These are phyloP conservation scores for Meteorus colon DNA, from an alignment of 2,888 invertebrate species.

Conservation along the genomic window DNA sequence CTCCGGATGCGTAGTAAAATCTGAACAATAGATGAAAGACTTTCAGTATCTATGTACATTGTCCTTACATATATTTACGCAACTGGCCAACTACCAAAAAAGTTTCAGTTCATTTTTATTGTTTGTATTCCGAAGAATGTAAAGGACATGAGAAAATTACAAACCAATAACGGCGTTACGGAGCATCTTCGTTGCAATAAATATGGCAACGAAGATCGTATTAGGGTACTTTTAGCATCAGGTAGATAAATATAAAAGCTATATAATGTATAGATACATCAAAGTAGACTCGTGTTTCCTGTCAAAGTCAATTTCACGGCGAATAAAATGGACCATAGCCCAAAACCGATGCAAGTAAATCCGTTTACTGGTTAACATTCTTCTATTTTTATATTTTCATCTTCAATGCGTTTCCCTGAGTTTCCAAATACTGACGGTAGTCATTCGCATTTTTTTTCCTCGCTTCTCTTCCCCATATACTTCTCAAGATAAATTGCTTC, in stretches of 20 bases:
- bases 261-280: neutral
- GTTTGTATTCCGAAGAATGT: neutral
- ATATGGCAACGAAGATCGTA: neutral
- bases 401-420: neutral
- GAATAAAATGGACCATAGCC: conserved; percentile 59
- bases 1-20: neutral
- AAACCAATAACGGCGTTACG: neutral
- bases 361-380: conserved; percentile 21
- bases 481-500: conserved; percentile 69
- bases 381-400: conserved; percentile 12
- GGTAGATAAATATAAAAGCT: neutral
- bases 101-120: conserved; percentile 5
- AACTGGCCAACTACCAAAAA: conserved; percentile 1
- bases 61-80: neutral
- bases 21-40: conserved; percentile 20
- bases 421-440: conserved; percentile 1
- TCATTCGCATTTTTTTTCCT: conserved; percentile 11
- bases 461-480: conserved; percentile 46
- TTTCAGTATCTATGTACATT: neutral
- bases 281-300: conserved; percentile 37
- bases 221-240: neutral
- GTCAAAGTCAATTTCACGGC: conserved; percentile 65
- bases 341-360: conserved; percentile 41
- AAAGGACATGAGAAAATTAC: neutral
- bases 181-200: neutral